phyloP scores from a whole-genome alignment of 2,888 invertebrate genomes.

The Leuctra nigra region DNA sequence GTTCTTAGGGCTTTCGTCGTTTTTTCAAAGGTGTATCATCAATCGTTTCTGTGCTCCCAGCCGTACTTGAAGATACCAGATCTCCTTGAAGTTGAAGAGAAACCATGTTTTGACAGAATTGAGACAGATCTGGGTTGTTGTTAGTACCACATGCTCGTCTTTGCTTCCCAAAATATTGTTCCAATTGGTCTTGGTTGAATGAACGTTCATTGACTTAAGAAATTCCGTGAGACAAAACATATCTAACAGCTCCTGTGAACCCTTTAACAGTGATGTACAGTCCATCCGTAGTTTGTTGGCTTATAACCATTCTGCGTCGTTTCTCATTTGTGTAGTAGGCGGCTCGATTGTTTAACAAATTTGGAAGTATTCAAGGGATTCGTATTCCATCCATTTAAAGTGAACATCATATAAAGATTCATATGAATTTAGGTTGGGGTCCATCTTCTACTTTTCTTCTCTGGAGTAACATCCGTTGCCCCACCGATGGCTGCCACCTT shows the following conservation, averaged over 20 bases:
- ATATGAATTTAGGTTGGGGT: neutral
- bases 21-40: too few species aligned
- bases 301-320: neutral
- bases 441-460: too few species aligned
- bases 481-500: too few species aligned
- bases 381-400: neutral
- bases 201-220: too few species aligned
- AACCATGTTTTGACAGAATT: slow-evolving; percentile 3
- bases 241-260: slow-evolving; percentile 6
- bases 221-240: neutral
- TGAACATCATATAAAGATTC: neutral
- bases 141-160: neutral
- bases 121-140: neutral
- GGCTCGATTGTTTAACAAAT: neutral
- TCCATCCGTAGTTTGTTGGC: slow-evolving; percentile 2
- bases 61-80: neutral
- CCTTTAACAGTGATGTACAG: slow-evolving; percentile 3
- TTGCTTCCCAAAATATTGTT: slow-evolving; percentile 13
- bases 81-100: neutral
- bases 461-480: too few species aligned
- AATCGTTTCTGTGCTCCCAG: neutral
- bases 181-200: slow-evolving; percentile 9
- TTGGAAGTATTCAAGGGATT: neutral
- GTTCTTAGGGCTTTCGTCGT: too few species aligned
- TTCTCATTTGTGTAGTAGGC: neutral